A percentile compares a stretch with the other conserved stretches of the same genome.
Conservation (phyloP, 2,888 invertebrate species). For the Acrobeloides nanus region DNA sequence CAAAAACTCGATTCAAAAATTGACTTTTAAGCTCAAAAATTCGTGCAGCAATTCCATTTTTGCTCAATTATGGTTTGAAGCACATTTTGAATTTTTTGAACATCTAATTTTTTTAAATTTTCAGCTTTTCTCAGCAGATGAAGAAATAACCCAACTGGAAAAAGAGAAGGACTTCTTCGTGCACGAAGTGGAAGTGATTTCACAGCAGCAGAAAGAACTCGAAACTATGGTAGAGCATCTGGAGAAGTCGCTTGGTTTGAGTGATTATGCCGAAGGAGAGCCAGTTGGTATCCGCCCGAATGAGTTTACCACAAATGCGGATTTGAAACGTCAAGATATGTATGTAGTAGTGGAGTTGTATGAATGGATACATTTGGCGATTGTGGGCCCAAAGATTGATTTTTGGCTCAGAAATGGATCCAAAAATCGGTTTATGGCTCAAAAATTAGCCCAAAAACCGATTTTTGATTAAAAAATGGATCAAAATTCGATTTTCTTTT, state of each 20-base stretch:
- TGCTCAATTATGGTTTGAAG: no score
- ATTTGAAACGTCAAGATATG: conserved; percentile 28
- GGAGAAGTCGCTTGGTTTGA: conserved; percentile 25
- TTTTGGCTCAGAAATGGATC: no score
- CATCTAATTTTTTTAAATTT: conserved; percentile 2
- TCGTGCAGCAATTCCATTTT: no score
- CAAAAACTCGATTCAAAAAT: no score
- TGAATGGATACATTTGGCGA: no score
- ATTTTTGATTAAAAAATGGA: no score
- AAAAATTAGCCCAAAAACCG: no score
- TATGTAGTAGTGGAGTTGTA: no score
- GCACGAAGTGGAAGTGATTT: conserved; percentile 29
- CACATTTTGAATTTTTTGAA: background rate
- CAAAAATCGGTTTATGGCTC: no score
- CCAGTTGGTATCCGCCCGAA: conserved; percentile 12
- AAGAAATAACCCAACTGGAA: conserved; percentile 26
- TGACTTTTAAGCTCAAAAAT: background rate
- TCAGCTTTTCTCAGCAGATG: conserved; percentile 18
- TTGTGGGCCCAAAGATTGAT: no score
- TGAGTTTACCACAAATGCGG: conserved; percentile 23
- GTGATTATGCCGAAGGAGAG: conserved; percentile 15
- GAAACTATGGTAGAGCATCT: conserved; percentile 23
- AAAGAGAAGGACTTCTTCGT: conserved; percentile 22
- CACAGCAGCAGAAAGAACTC: conserved; percentile 30
- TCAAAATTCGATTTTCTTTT: no score